Evolutionary conservation across 2,113 vertebrate genomes (phyloP), one percentile per base, ranked within the genome.

Genomic region (Equus quagga): DNA sequence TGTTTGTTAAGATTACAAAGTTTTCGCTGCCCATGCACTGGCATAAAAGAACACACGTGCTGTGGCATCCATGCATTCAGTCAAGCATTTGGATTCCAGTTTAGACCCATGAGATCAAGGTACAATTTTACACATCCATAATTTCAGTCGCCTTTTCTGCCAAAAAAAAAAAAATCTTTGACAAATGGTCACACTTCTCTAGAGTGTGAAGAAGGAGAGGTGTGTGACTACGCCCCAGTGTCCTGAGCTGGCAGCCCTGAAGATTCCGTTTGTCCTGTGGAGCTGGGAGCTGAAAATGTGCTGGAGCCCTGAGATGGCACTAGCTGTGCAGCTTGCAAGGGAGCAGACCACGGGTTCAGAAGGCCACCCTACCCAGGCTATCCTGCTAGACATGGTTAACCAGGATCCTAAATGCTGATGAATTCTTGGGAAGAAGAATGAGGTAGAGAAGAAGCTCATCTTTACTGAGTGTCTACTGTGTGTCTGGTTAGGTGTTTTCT

Each of bases 101-200:
- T 97, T 92, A 96, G 83, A 97, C 65, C 83, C 51, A 89, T 82
- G 75, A 96, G 24, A 44, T 62, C 44, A 88, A 93, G 56, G n/a
- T 92, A 8, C 9, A 0, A 0, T 70, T 96, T 96, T 94, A 91
- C 58, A 94, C 44, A 58, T 31, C 1, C 36, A 73, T 23, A 51
- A 94, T 72, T 93, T 94, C 84, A 98, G 93, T 65, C 12, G 18
- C 93, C 36, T 95, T 87, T 89, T 79, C 70, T 90, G 28, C 14
- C 54, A 44, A 56, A 46, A 31, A 54, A 62, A 17, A 85, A 58
- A 82, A 89, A 78, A n/a, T 36, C 41, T 96, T 81, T 87, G 65
- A 51, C 62, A 56, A 73, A 23, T 21, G 26, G 44, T 72, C 46
- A 91, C 78, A 96, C 58, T 33, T 33, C 21, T 46, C n/a, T 60